A percentile compares a stretch with the other conserved stretches of the same genome.
These are phyloP conservation scores for Sardinella longiceps DNA, from an alignment of 2,797 vertebrate species.

Conservation along the genomic window DNA sequence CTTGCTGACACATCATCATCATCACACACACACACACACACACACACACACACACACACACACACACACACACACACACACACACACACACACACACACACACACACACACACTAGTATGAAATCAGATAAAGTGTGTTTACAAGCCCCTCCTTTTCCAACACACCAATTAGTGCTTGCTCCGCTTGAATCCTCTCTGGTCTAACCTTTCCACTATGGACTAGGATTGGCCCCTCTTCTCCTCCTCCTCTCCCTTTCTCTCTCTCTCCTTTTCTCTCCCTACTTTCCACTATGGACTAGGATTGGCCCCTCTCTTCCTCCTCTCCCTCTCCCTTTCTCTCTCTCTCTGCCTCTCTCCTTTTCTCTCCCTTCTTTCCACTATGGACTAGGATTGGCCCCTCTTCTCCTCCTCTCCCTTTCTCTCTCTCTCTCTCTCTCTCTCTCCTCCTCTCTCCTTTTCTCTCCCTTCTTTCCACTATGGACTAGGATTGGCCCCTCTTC, in stretches of 20 bases:
- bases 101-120: background rate
- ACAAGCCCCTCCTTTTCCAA: background rate
- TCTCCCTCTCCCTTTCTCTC: background rate
- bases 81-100: too few species aligned
- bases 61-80: too few species aligned
- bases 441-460: background rate
- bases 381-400: background rate
- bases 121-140: background rate
- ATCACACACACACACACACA: too few species aligned
- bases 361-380: background rate
- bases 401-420: background rate
- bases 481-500: background rate
- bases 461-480: background rate
- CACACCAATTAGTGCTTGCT: background rate
- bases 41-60: too few species aligned
- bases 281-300: background rate
- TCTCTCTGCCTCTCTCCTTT: too few species aligned
- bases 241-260: background rate
- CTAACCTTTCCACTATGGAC: too few species aligned
- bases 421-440: background rate
- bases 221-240: too few species aligned
- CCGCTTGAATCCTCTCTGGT: too few species aligned
- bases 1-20: too few species aligned
- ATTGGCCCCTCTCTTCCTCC: background rate
- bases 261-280: background rate